These are phyloP conservation scores for Scrobipalpa atriplicella DNA, from an alignment of 2,888 invertebrate species.

Conservation along the genomic window DNA sequence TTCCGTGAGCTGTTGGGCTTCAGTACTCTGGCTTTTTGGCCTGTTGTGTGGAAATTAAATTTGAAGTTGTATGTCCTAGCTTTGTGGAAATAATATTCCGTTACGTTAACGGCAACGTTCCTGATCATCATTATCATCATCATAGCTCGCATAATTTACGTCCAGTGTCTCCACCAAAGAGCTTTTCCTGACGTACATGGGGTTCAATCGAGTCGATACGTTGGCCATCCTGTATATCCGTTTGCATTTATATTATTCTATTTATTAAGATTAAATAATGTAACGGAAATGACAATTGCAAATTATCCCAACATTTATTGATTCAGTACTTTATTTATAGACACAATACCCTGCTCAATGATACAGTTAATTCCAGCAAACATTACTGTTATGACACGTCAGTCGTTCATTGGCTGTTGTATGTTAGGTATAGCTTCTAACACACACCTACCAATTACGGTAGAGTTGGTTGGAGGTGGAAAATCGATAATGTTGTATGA, in stretches of 20 bases:
- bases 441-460: conserved; percentile 10
- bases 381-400: not conserved
- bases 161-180: too few species aligned
- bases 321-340: too few species aligned
- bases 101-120: too few species aligned
- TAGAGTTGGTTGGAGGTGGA: conserved; percentile 32
- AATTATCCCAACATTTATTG: too few species aligned
- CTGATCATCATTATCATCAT: too few species aligned
- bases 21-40: conserved; percentile 17
- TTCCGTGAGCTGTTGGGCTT: conserved; percentile 65
- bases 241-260: too few species aligned
- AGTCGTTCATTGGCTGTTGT: conserved; percentile 20
- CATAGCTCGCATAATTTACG: too few species aligned
- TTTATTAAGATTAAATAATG: too few species aligned
- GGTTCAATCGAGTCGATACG: too few species aligned
- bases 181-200: not conserved
- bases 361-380: not conserved
- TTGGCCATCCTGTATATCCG: too few species aligned
- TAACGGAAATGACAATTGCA: too few species aligned
- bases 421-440: conserved; percentile 30
- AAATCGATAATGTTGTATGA: conserved; percentile 43
- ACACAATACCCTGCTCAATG: not conserved
- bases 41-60: not conserved
- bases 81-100: too few species aligned
- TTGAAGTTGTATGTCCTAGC: not conserved